phyloP scores from a whole-genome alignment of 2,113 vertebrate genomes.

The Passerina amoena region DNA sequence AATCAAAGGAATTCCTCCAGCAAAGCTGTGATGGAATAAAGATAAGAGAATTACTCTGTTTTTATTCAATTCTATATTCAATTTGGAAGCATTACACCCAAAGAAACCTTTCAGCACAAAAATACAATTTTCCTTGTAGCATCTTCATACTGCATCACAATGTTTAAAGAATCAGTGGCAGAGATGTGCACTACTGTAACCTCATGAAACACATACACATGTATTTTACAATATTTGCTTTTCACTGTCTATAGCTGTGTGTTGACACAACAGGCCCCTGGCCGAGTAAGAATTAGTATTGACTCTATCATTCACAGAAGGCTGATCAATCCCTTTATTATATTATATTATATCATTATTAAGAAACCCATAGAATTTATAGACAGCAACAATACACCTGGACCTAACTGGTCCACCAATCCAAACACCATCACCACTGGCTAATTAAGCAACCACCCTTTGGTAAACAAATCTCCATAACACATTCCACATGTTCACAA shows the following conservation, averaged over 20 bases:
- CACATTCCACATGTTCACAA: not conserved
- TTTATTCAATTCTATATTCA: slow-evolving; percentile 10
- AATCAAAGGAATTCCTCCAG: slow-evolving; percentile 24
- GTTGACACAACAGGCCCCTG: not conserved
- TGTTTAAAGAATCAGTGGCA: not conserved
- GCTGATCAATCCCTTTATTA: not conserved
- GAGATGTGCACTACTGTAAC: not conserved
- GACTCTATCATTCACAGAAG: not conserved
- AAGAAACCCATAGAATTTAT: not conserved
- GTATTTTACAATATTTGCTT: not conserved
- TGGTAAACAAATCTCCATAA: not conserved
- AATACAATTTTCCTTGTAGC: not conserved
- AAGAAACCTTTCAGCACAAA: not conserved
- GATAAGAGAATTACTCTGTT: not conserved
- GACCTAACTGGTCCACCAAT: not conserved
- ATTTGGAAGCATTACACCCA: not conserved
- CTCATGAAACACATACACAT: not conserved
- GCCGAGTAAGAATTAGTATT: not conserved
- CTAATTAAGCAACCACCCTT: not conserved
- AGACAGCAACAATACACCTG: not conserved
- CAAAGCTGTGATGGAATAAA: not conserved
- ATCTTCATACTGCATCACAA: not conserved
- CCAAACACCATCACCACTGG: not conserved
- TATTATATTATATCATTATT: not conserved
- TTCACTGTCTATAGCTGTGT: not conserved